Evolutionary conservation across 1,140 invertebrate species (phyloP).

Genomic region (Hormaphis cornu): DNA sequence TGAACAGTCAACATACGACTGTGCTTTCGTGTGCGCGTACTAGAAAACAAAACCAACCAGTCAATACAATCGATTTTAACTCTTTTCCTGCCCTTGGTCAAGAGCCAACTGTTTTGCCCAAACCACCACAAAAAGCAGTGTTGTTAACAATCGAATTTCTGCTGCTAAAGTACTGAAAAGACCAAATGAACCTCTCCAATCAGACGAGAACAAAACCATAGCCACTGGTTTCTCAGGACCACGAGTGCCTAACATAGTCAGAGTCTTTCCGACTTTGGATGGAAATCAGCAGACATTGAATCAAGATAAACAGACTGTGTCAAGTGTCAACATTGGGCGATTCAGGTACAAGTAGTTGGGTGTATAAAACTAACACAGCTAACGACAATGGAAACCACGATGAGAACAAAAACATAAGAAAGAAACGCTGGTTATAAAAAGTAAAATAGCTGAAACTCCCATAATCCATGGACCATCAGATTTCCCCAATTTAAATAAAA

Average conservation of each 20-base stretch:
- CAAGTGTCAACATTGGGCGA: not conserved
- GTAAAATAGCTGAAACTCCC: slow-evolving; percentile 13
- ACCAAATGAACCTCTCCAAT: not conserved
- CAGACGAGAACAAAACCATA: not conserved
- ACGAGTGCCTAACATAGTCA: not conserved
- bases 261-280: not conserved
- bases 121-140: not conserved
- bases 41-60: slow-evolving; percentile 8
- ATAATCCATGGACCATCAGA: not conserved
- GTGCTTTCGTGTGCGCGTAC: slow-evolving; percentile 5
- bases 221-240: not conserved
- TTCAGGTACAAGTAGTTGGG: slow-evolving; percentile 7
- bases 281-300: not conserved
- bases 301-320: not conserved
- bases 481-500: slow-evolving; percentile 20
- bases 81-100: slow-evolving; percentile 2
- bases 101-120: not conserved
- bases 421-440: not conserved
- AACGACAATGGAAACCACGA: not conserved
- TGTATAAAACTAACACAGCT: not conserved
- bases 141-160: not conserved
- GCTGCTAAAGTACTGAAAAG: not conserved
- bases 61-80: slow-evolving; percentile 2
- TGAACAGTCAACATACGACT: not conserved
- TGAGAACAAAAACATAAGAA: not conserved